A percentile compares a stretch with the other conserved stretches of the same genome.
Conservation (phyloP, 2,113 vertebrate species). For the Pollachius pollachius region DNA sequence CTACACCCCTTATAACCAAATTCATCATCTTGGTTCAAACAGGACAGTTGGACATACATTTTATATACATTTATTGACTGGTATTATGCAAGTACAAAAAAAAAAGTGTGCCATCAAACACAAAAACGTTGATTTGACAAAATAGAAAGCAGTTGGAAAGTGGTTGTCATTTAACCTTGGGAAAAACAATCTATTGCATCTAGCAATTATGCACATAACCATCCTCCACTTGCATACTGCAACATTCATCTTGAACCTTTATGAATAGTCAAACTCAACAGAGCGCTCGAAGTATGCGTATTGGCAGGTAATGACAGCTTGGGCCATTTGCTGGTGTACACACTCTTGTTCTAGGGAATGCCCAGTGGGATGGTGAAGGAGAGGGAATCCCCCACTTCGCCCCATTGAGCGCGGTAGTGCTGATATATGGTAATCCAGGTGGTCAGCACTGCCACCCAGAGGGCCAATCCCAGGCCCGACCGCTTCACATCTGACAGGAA, state of each 20-base stretch:
- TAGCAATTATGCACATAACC: not conserved
- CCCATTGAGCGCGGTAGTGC: conserved; percentile 84
- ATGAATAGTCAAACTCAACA: not conserved
- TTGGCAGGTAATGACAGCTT: not conserved
- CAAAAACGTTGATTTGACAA: not conserved
- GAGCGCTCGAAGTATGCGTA: not conserved
- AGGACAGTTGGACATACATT: no score
- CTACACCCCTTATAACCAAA: no score
- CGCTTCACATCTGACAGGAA: conserved; percentile 81
- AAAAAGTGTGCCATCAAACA: conserved; percentile 18
- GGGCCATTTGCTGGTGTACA: not conserved
- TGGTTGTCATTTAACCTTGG: not conserved
- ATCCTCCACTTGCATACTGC: conserved; percentile 8
- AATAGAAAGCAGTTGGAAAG: conserved; percentile 12
- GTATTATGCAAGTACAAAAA: conserved; percentile 33
- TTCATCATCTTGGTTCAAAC: no score
- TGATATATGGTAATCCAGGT: conserved; percentile 90
- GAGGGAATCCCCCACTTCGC: conserved; percentile 84
- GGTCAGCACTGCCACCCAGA: conserved; percentile 84
- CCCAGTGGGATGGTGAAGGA: conserved; percentile 90
- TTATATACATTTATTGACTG: conserved; percentile 36
- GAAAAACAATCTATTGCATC: conserved; percentile 10
- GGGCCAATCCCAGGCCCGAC: conserved; percentile 81
- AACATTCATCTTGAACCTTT: conserved; percentile 2
- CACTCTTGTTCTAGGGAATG: conserved; percentile 49